Evolutionary conservation across 2,797 vertebrate genomes (phyloP), one percentile per base, ranked within the genome.

Genomic region (Streptopelia turtur): DNA sequence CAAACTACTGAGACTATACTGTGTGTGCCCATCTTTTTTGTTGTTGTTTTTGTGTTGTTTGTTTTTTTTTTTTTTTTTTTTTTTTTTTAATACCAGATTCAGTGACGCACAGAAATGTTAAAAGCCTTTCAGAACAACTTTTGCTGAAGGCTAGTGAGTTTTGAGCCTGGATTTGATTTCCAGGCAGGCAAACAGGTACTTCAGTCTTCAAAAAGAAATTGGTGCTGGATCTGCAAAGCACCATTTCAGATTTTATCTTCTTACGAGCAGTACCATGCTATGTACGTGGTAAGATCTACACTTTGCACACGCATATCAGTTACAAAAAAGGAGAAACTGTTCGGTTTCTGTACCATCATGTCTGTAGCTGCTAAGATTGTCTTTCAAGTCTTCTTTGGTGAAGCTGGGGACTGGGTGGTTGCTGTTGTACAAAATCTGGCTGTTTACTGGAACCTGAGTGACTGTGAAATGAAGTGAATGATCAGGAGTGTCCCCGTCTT

Each of bases 321-420:
- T 91, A 99, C 98, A 23, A 98, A 99, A 96, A 99, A 98, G 52
- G 98, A 99, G 96, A 99, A 98, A 85, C 98, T 99, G 95, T 99
- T 99, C 97, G 53, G 96, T 97, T 94, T 99, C 98, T 21, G 98
- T 98, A 75, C 98, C 97, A 37, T 99, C 98, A 1, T 98, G 98
- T 87, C 96, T 98, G 83, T 99, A 99, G 94, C 97, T 98, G 95
- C 99, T 98, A 28, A 98, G 97, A 84, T 99, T 99, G 86, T 99
- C 97, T 21, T 98, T 99, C 59, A 99, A 97, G 89, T 99, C 98
- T 95, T 98, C 98, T 89, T 99, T 98, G 92, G 98, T 98, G 79
- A 99, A 99, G 74, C 97, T 97, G 16, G 98, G 97, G 81, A 99
- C 97, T 23, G 98, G 94, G 63, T 93, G 96, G 64, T 98, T 98